Evolutionary conservation across 2,888 invertebrate genomes (phyloP), one percentile per base, ranked within the genome.

Genomic region (Leistus spinibarbis): DNA sequence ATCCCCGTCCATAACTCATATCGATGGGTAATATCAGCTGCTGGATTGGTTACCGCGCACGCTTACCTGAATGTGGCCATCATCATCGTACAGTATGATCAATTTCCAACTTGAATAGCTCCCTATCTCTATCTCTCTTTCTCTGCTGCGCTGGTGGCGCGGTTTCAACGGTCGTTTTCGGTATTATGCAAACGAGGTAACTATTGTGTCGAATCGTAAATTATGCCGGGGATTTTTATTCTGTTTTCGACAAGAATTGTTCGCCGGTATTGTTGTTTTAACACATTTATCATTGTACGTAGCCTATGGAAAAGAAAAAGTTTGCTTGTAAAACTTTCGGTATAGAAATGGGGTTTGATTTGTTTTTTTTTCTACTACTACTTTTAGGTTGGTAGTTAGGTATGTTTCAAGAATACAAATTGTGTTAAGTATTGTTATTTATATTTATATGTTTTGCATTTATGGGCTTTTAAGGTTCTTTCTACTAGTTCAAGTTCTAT

Each of bases 1-100:
- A 81, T 79, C 79, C 80, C 78, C 77, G 79, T 80, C 40, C 40
- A 40, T 57, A 20, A 19, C 20, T 19, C 20, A 20, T 57, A 57
- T 17, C 57, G 17, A 57, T 57, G 17, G 57, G 57, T 17, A 10
- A 3, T 57, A n/a, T 20, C 10, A 57, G n/a, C 57, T 16, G 17
- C 7, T 57, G 17, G 20, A 19, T 57, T n/a, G 17, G 20, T 5
- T 57, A 57, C 57, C 57, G 57, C 57, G 57, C 57, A 20, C 9
- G 57, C 9, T 57, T 20, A 57, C 62, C 70, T 40, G 40, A 10
- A 13, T 40, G 13, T 40, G 40, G 40, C 40, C 40, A n/a, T n/a
- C n/a, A n/a, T n/a, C n/a, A n/a, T n/a, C n/a, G n/a, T n/a, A n/a
- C n/a, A n/a, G 40, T 70, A 63, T 70, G 71, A 71, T 71, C 54